A percentile compares a stretch with the other conserved stretches of the same genome.
Evolutionary conservation across 2,888 invertebrate species (phyloP).

Genomic region (Xylota sylvarum): DNA sequence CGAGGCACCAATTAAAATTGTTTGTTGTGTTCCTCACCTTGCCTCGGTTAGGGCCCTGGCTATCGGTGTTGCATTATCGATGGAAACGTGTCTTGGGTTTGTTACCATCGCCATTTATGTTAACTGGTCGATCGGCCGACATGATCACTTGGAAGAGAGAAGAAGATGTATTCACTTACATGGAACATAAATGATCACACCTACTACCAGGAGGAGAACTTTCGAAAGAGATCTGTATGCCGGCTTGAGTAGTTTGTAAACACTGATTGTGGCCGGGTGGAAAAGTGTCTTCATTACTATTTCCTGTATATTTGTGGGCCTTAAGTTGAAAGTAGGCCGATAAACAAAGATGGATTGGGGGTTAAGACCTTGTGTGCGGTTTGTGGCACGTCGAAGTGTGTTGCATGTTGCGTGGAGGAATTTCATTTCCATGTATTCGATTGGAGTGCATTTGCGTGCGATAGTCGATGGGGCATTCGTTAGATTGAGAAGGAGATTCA

Average conservation of each 20-base stretch:
- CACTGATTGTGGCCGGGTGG: slow-evolving; percentile 28
- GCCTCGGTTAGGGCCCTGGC: neutral
- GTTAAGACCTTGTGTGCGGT: slow-evolving; percentile 29
- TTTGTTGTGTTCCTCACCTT: slow-evolving; percentile 61
- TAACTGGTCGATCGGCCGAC: slow-evolving; percentile 54
- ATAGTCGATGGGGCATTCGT: neutral
- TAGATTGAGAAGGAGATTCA: neutral
- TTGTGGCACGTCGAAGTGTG: neutral
- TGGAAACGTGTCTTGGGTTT: slow-evolving; percentile 43
- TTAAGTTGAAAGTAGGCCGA: slow-evolving; percentile 46
- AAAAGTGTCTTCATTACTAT: slow-evolving; percentile 39
- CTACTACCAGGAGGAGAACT: slow-evolving; percentile 43
- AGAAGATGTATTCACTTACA: slow-evolving; percentile 56
- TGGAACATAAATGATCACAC: slow-evolving; percentile 71
- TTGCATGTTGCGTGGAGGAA: slow-evolving; percentile 26
- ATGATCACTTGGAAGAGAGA: slow-evolving; percentile 48
- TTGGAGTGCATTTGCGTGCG: slow-evolving; percentile 13
- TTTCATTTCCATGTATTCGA: slow-evolving; percentile 17
- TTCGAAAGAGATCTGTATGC: neutral
- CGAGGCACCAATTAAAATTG: slow-evolving; percentile 72
- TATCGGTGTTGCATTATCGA: slow-evolving; percentile 70
- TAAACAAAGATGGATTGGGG: slow-evolving; percentile 18
- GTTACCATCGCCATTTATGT: slow-evolving; percentile 54
- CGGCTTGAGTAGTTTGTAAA: slow-evolving; percentile 54
- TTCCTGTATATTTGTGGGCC: slow-evolving; percentile 46